Conservation (phyloP, 1,140 invertebrate genomes). For the Agraylea sexmaculata region DNA sequence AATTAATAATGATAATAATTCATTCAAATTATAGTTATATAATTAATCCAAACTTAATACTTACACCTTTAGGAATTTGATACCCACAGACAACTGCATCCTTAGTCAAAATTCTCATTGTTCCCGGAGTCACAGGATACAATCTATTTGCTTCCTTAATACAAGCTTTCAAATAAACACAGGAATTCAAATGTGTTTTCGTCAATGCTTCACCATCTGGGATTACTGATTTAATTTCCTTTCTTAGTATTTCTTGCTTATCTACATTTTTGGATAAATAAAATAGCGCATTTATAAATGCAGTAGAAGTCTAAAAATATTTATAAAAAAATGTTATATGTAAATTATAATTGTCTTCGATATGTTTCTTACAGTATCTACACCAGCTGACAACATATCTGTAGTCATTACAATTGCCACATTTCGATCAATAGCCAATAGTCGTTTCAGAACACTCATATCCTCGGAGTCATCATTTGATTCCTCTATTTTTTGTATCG, state of each 20-base stretch:
- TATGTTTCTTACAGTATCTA: slow-evolving; percentile 61
- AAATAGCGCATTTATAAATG: slow-evolving; percentile 34
- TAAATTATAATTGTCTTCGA: no score
- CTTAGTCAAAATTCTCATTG: slow-evolving; percentile 34
- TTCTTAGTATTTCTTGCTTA: slow-evolving; percentile 42
- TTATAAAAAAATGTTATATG: no score
- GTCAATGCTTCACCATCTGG: slow-evolving; percentile 37
- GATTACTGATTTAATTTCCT: slow-evolving; percentile 38
- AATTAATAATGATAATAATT: no score
- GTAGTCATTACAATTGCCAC: slow-evolving; percentile 51
- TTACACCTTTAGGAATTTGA: slow-evolving; percentile 48
- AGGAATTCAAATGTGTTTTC: slow-evolving; percentile 37
- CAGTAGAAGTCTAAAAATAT: slow-evolving; percentile 27
- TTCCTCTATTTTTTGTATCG: slow-evolving; percentile 24
- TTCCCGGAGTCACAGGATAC: slow-evolving; percentile 42
- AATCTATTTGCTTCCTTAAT: slow-evolving; percentile 51
- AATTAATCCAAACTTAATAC: no score
- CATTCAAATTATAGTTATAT: no score
- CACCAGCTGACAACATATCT: slow-evolving; percentile 62
- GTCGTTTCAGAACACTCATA: slow-evolving; percentile 43
- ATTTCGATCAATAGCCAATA: slow-evolving; percentile 39
- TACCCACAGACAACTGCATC: slow-evolving; percentile 46
- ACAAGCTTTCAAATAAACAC: slow-evolving; percentile 51
- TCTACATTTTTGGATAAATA: slow-evolving; percentile 41
- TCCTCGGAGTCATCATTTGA: slow-evolving; percentile 23